Evolutionary conservation across 2,113 vertebrate genomes (phyloP).

Genomic region (Thalassarche chlororhynchos): DNA sequence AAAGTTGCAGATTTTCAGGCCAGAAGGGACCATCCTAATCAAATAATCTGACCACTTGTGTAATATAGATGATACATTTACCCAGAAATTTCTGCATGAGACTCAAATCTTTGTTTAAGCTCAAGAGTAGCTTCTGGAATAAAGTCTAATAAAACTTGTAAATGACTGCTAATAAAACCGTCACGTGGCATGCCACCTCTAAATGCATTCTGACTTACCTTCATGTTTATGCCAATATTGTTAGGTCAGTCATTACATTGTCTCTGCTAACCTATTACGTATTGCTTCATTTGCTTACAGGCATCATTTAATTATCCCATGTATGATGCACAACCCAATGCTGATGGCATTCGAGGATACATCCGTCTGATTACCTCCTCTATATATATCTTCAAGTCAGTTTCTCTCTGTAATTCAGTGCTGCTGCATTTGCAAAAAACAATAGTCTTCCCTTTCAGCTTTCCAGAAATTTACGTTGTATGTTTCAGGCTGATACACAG

Average conservation of each 20-base stretch:
- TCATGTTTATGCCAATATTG: not conserved
- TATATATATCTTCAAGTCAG: not conserved
- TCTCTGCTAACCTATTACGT: not conserved
- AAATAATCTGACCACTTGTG: not conserved
- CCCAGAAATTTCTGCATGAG: not conserved
- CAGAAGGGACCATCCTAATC: not conserved
- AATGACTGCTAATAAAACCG: not conserved
- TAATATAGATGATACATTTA: not conserved
- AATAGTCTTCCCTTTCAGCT: not conserved
- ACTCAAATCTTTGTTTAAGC: not conserved
- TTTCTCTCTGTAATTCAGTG: not conserved
- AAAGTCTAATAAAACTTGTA: not conserved
- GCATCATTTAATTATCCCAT: not conserved
- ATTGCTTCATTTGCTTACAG: conserved; percentile 14
- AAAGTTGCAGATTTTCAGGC: not conserved
- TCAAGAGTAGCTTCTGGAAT: not conserved
- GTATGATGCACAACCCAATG: not conserved
- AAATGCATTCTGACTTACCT: not conserved
- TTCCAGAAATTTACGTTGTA: not conserved
- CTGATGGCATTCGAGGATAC: not conserved
- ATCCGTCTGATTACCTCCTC: not conserved
- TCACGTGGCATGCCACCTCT: not conserved
- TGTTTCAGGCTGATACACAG: not conserved
- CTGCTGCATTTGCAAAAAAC: not conserved
- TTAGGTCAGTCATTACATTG: not conserved